phyloP scores from a whole-genome alignment of 2,888 invertebrate species.

The Vandiemenella viatica region DNA sequence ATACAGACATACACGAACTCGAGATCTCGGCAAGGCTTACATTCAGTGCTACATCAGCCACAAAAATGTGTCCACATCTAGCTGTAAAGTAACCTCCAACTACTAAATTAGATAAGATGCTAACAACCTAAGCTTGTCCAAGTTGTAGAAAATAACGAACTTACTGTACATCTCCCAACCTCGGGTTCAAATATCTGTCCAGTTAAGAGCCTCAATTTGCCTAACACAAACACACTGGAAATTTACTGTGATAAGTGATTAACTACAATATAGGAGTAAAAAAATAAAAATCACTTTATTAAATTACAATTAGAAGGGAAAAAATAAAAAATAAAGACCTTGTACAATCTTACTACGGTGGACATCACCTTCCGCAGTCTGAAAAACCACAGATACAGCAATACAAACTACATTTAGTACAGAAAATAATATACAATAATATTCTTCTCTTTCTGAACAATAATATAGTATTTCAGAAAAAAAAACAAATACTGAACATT shows the following conservation, averaged over 20 bases:
- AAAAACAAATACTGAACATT: conserved; percentile 19
- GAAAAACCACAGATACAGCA: not conserved
- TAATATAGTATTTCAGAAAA: conserved; percentile 16
- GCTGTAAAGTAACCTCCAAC: too few species aligned
- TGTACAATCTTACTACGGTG: conserved; percentile 16
- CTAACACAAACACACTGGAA: not conserved
- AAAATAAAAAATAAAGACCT: conserved; percentile 17
- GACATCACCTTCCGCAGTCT: conserved; percentile 9
- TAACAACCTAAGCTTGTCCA: too few species aligned
- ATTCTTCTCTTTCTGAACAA: conserved; percentile 15
- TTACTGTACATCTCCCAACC: too few species aligned
- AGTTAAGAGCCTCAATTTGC: too few species aligned
- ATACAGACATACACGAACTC: too few species aligned
- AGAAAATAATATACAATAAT: conserved; percentile 18
- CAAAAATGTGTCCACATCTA: too few species aligned
- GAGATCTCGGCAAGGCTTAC: too few species aligned
- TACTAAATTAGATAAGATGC: too few species aligned
- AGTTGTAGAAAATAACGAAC: too few species aligned
- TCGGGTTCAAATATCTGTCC: too few species aligned
- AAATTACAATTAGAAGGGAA: conserved; percentile 12
- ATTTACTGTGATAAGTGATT: conserved; percentile 10
- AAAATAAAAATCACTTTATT: conserved; percentile 17
- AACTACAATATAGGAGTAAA: conserved; percentile 15
- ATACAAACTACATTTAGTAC: conserved; percentile 16
- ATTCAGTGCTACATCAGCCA: too few species aligned